Base-by-base conservation (phyloP, 2,797 vertebrate genomes). In the Thunnus albacares region DNA sequence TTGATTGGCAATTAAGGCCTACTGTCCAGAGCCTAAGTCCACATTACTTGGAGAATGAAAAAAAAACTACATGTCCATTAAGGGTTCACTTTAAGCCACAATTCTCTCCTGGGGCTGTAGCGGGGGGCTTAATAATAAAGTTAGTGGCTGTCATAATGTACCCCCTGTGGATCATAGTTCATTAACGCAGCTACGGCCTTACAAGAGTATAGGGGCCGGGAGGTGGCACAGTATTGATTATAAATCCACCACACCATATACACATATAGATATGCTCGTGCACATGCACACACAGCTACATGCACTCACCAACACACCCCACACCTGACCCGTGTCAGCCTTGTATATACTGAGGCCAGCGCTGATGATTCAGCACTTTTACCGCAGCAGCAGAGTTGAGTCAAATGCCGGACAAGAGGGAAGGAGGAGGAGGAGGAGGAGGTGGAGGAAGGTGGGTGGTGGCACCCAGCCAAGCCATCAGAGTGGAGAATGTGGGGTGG, bases 61-160 rank as follows among this genome's bases (percentile, higher is more conserved):
- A 64, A 81, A 69, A 83, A 84, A 77, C 58, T 86, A 75, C 79
- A 79, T 83, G 89, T 92, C 85, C 89, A 91, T 93, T 94, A 92
- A 94, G 80, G 77, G 82, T 87, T 83, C 87, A 91, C 90, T 91
- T 91, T 85, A 88, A 87, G 72, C 82, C 77, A 81, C 83, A 75
- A 66, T 82, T 68, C 80, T 77, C 80, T 85, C 77, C 62, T 55
- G 60, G 77, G 67, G 79, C 79, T 75, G n/a, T 20, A 81, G 64
- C 55, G 26, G 55, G 63, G 78, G 75, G 83, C 85, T 89, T 88
- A 91, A 92, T 94, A 92, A 94, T 93, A 93, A 95, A 90, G 91
- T 92, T 91, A 93, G 90, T 24, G 72, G 77, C 81, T 90, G 83
- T 93, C 89, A 92, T 94, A 91, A 94, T 94, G 90, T 89, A 91